A percentile compares a stretch with the other conserved stretches of the same genome.
phyloP scores from a whole-genome alignment of 2,797 vertebrate species.

The Hippocampus kuda region DNA sequence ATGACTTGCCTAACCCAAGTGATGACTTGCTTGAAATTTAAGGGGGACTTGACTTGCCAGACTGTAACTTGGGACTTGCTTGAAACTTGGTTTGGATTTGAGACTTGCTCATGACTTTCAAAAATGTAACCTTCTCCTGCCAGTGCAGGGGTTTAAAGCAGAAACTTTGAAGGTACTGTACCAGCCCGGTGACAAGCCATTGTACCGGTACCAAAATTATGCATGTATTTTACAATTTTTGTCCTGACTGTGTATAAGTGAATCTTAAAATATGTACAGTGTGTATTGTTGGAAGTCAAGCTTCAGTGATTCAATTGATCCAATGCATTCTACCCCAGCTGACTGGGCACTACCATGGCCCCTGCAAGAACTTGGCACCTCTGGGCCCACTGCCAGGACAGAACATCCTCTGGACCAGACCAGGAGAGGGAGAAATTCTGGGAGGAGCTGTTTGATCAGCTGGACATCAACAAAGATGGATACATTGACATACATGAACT shows the following conservation, averaged over 20 bases:
- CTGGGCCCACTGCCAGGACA: constrained; percentile 50
- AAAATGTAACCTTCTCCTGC: no score
- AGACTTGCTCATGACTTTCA: no score
- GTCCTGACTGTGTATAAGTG: not conserved
- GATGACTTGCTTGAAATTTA: no score
- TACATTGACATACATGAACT: constrained; percentile 78
- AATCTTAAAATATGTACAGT: not conserved
- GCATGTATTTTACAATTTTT: not conserved
- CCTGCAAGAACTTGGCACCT: constrained; percentile 26
- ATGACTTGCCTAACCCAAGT: no score
- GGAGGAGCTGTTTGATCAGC: constrained; percentile 74
- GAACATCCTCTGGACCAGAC: constrained; percentile 33
- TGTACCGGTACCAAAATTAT: not conserved
- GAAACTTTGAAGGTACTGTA: no score
- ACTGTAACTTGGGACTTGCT: no score
- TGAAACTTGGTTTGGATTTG: no score
- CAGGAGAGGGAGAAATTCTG: constrained; percentile 65
- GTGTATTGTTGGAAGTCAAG: not conserved
- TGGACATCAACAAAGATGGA: constrained; percentile 84
- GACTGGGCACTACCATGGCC: constrained; percentile 42
- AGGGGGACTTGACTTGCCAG: no score
- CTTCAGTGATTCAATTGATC: constrained; percentile 1
- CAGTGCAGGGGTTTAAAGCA: no score
- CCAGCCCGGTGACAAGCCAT: not conserved
- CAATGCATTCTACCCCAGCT: constrained; percentile 11